Percentiles rank a stretch among this genome's conserved stretches.
These are phyloP conservation scores for human DNA, from an alignment of 2,113 vertebrate genomes.

Conservation along the genomic window GRCh38 chr5:58457001-58457500, in stretches of 20 bases:
- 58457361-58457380: slow-evolving; percentile 98
- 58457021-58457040: slow-evolving; percentile 97
- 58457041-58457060: slow-evolving; percentile 96
- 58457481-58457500: slow-evolving; percentile 99
- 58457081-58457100: slow-evolving; percentile 94
- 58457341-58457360: slow-evolving; percentile 98
- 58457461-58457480: background rate
- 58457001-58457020: slow-evolving; percentile 99
- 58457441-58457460: background rate
- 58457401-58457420: background rate
- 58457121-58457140: background rate
- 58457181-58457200: slow-evolving; percentile 96
- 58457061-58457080: slow-evolving; percentile 94
- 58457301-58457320: slow-evolving; percentile 96
- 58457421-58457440: background rate
- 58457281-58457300: slow-evolving; percentile 95
- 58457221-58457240: slow-evolving; percentile 95
- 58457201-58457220: slow-evolving; percentile 93
- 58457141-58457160: background rate
- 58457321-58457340: slow-evolving; percentile 97
- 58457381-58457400: slow-evolving; percentile 64
- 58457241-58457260: slow-evolving; percentile 94
- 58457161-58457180: slow-evolving; percentile 78
- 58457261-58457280: slow-evolving; percentile 92
- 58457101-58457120: slow-evolving; percentile 26